Conservation (phyloP, 2,113 vertebrate genomes). For the Neolamprologus hecqui region DNA sequence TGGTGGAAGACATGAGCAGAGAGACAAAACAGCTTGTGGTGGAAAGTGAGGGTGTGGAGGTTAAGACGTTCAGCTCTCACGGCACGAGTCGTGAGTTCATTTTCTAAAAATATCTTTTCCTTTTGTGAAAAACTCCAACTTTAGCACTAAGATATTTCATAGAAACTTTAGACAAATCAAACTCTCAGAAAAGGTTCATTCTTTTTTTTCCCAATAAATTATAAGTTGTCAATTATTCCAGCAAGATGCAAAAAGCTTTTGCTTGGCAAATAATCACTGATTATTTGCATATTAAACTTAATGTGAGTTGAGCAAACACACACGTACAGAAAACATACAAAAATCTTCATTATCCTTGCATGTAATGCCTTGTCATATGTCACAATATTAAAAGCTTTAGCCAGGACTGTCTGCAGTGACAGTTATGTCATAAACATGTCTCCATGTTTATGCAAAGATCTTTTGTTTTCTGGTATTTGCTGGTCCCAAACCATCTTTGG, state of each 20-base stretch:
- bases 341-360: not conserved
- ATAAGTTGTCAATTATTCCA: not conserved
- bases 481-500: rapidly evolving
- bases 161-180: not conserved
- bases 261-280: not conserved
- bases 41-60: not conserved
- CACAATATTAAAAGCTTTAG: not conserved
- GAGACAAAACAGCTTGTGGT: not conserved
- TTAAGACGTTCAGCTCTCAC: not conserved
- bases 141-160: not conserved
- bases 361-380: not conserved
- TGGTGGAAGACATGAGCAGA: not conserved
- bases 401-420: not conserved
- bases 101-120: not conserved
- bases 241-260: not conserved
- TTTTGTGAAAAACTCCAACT: rapidly evolving
- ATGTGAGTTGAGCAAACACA: not conserved
- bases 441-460: not conserved
- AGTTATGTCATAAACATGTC: too few species aligned
- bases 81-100: not conserved
- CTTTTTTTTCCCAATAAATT: rapidly evolving
- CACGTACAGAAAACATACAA: rapidly evolving
- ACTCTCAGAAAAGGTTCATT: not conserved
- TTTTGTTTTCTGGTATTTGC: not conserved
- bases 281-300: not conserved